Conservation (phyloP, 1,140 invertebrate species). For the Drosophila parvula region DNA sequence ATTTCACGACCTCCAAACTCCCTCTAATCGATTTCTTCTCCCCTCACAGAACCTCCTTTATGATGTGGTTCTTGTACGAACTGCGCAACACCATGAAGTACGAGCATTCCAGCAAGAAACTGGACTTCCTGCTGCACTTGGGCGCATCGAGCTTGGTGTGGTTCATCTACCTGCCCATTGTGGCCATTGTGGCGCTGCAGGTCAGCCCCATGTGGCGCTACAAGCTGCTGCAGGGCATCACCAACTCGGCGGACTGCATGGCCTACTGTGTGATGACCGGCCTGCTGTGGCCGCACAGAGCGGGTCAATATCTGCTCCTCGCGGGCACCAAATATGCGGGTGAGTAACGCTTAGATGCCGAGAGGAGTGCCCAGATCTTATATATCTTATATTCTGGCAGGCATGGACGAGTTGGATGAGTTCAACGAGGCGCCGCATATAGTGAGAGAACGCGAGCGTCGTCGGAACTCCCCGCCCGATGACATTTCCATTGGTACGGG, state of each 20-base stretch:
- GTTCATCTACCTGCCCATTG: slow-evolving; percentile 98
- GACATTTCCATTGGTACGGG: slow-evolving; percentile 64
- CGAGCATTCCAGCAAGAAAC: slow-evolving; percentile 94
- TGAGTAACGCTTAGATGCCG: slow-evolving; percentile 35
- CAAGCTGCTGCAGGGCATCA: slow-evolving; percentile 96
- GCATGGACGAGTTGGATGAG: slow-evolving; percentile 94
- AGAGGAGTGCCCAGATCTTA: not conserved
- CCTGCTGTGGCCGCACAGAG: slow-evolving; percentile 95
- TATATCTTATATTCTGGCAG: not conserved
- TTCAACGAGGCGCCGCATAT: slow-evolving; percentile 95
- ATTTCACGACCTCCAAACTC: too few relatives aligned
- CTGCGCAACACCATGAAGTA: slow-evolving; percentile 96
- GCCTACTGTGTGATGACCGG: slow-evolving; percentile 97
- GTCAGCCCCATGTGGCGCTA: slow-evolving; percentile 97
- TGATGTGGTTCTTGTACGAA: slow-evolving; percentile 97
- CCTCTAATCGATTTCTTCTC: not conserved
- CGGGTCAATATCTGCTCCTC: slow-evolving; percentile 94
- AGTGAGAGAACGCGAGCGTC: slow-evolving; percentile 75
- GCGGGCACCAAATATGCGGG: slow-evolving; percentile 88
- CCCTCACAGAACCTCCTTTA: slow-evolving; percentile 92
- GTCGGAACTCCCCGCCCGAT: slow-evolving; percentile 73
- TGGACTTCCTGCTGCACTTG: slow-evolving; percentile 97
- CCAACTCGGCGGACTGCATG: slow-evolving; percentile 96
- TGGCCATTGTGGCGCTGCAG: slow-evolving; percentile 96
- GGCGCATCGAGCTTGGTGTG: slow-evolving; percentile 98